Conservation (phyloP, 2,888 invertebrate species). For the Leptodirus hochenwartii region DNA sequence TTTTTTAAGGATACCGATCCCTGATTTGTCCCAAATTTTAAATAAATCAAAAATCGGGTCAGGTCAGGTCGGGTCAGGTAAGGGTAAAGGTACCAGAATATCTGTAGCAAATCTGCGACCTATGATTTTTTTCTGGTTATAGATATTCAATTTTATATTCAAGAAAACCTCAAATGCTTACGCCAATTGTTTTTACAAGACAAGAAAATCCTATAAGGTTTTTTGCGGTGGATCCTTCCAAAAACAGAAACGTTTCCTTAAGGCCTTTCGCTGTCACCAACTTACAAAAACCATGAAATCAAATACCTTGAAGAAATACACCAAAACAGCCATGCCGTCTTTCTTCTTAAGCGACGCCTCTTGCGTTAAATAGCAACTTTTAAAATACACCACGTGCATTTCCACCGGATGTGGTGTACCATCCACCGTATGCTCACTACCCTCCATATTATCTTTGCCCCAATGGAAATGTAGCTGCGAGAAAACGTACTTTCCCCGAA, state of each 20-base stretch:
- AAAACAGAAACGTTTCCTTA: neutral
- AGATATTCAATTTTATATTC: too few species aligned
- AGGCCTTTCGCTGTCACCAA: neutral
- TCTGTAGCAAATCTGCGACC: too few species aligned
- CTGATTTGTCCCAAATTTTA: too few species aligned
- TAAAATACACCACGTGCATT: constrained; percentile 43
- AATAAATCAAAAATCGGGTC: too few species aligned
- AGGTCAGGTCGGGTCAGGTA: too few species aligned
- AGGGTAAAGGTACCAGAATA: too few species aligned
- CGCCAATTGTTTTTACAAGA: too few species aligned
- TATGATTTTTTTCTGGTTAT: too few species aligned
- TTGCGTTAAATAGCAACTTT: constrained; percentile 38
- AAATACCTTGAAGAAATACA: constrained; percentile 33
- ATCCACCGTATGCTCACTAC: constrained; percentile 47
- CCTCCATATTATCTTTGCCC: constrained; percentile 40
- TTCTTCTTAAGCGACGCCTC: constrained; percentile 37
- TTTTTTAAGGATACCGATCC: too few species aligned
- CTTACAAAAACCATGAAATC: neutral
- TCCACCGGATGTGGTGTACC: constrained; percentile 36
- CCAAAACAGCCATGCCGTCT: constrained; percentile 37
- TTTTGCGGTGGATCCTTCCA: too few species aligned
- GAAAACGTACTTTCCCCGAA: constrained; percentile 39
- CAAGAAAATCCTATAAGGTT: too few species aligned
- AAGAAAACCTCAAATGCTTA: too few species aligned
- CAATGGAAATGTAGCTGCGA: constrained; percentile 55